Conservation (phyloP, 1,140 invertebrate genomes). For the Anoplolepis gracilipes region DNA sequence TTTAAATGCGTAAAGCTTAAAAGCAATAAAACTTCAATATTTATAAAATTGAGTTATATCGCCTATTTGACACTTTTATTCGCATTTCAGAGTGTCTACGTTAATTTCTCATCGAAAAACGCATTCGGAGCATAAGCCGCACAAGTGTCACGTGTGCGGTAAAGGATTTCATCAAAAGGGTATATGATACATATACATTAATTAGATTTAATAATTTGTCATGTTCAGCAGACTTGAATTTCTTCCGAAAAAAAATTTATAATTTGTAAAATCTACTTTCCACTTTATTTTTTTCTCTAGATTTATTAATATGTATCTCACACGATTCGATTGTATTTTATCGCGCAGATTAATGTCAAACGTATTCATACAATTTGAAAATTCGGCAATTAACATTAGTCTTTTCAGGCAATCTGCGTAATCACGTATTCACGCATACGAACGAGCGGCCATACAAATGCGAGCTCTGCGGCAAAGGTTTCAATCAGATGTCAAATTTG, state of each 20-base stretch:
- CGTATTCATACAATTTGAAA: neutral
- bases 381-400: conserved; percentile 4
- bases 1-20: neutral
- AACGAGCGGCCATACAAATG: conserved; percentile 93
- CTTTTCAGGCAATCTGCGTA: conserved; percentile 88
- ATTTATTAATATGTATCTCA: neutral
- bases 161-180: conserved; percentile 93
- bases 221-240: neutral
- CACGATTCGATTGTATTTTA: neutral
- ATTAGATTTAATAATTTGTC: neutral
- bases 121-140: conserved; percentile 90
- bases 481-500: conserved; percentile 94
- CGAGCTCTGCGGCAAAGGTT: conserved; percentile 91
- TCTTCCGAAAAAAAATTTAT: neutral
- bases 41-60: neutral
- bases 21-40: neutral
- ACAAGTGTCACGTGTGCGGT: conserved; percentile 90
- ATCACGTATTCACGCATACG: conserved; percentile 92
- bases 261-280: neutral
- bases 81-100: conserved; percentile 88
- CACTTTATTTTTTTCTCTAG: neutral
- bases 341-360: neutral
- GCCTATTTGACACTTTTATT: conserved; percentile 15
- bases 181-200: conserved; percentile 73
- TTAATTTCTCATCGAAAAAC: conserved; percentile 92